phyloP scores from a whole-genome alignment of 2,113 vertebrate genomes.

The Sciurus niger region DNA sequence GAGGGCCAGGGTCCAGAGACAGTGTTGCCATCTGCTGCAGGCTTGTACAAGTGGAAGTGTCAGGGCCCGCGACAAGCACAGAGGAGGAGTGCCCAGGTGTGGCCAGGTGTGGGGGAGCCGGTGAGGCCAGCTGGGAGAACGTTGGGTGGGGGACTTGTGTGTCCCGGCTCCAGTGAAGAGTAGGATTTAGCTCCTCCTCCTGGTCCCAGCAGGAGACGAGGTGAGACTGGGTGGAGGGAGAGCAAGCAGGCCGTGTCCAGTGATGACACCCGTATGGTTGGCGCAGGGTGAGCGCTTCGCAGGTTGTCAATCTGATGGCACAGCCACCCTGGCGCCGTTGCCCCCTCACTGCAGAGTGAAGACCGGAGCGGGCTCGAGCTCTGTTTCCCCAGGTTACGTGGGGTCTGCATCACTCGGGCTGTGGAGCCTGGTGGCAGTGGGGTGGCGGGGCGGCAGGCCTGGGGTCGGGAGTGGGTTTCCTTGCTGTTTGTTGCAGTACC shows the following conservation, averaged over 20 bases:
- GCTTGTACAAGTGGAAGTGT: background rate
- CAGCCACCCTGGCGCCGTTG: too few relatives aligned
- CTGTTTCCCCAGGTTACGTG: background rate
- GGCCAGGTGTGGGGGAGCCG: background rate
- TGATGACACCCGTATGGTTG: too few relatives aligned
- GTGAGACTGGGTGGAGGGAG: background rate
- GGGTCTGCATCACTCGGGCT: background rate
- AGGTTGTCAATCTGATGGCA: too few relatives aligned
- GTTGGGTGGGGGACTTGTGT: too few relatives aligned
- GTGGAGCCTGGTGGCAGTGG: background rate
- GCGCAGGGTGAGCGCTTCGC: too few relatives aligned
- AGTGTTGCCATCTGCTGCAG: background rate
- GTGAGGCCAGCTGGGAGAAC: background rate
- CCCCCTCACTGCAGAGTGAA: background rate
- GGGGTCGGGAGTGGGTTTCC: too few relatives aligned
- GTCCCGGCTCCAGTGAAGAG: background rate
- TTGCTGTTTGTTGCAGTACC: too few relatives aligned
- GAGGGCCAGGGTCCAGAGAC: background rate
- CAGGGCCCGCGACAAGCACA: background rate
- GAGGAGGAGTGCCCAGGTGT: background rate
- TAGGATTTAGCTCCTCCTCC: background rate
- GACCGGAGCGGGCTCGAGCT: background rate
- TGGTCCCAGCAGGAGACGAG: background rate
- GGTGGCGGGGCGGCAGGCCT: background rate
- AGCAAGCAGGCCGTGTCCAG: fast-evolving